phyloP scores from a whole-genome alignment of 1,140 invertebrate genomes.

The Apis laboriosa region DNA sequence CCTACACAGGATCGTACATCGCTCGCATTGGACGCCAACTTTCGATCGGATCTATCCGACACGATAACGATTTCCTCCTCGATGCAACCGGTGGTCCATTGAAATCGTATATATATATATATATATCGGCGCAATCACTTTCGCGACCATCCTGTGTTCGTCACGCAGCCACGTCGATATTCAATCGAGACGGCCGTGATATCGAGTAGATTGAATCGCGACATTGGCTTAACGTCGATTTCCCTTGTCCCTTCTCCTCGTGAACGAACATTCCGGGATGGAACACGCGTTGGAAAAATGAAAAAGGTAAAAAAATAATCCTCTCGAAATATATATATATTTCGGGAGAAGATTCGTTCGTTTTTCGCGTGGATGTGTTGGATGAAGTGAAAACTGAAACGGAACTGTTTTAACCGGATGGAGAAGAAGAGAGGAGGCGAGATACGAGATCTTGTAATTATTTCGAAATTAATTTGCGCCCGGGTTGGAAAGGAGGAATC shows the following conservation, averaged over 20 bases:
- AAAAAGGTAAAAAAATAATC: no score
- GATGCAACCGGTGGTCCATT: conserved; percentile 48
- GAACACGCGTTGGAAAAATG: no score
- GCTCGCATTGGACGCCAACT: background rate
- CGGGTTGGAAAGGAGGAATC: background rate
- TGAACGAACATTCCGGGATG: background rate
- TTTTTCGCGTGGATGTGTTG: no score
- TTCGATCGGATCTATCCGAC: background rate
- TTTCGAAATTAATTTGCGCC: conserved; percentile 9
- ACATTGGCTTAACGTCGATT: conserved; percentile 8
- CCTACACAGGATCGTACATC: background rate
- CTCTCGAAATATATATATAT: no score
- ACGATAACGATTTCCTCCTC: conserved; percentile 43
- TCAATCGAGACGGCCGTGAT: background rate
- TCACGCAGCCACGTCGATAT: conserved; percentile 18
- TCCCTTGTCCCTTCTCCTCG: no score
- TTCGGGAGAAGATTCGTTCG: background rate
- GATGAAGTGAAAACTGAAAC: no score
- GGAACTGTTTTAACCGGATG: background rate
- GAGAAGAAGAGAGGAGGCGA: no score
- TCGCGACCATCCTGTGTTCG: conserved; percentile 15
- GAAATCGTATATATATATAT: background rate
- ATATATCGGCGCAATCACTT: conserved; percentile 24
- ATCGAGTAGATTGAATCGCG: background rate
- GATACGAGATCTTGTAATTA: background rate